Conservation (phyloP, 2,888 invertebrate genomes). For the Cosmia pyralina region DNA sequence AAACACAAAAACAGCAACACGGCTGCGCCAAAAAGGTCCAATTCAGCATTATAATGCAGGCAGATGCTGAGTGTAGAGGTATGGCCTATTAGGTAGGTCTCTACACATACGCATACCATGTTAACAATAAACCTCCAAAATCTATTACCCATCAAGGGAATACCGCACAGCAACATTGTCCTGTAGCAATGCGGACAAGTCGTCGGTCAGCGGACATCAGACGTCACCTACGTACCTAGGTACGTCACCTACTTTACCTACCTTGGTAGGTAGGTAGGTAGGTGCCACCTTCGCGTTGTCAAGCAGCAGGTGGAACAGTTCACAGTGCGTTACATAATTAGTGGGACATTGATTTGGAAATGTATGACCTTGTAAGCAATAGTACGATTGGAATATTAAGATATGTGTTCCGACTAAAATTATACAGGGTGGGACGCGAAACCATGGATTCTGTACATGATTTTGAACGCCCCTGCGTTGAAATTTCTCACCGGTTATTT, state of each 20-base stretch:
- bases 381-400: not conserved
- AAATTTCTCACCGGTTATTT: too few species aligned
- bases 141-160: slow-evolving; percentile 51
- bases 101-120: not conserved
- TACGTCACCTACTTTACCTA: slow-evolving; percentile 53
- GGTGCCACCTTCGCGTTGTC: slow-evolving; percentile 28
- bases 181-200: slow-evolving; percentile 65
- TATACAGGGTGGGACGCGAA: too few species aligned
- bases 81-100: slow-evolving; percentile 14
- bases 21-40: too few species aligned
- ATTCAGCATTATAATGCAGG: too few species aligned
- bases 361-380: slow-evolving; percentile 15
- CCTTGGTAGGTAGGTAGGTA: slow-evolving; percentile 38
- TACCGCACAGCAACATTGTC: slow-evolving; percentile 37
- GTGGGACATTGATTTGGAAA: slow-evolving; percentile 46
- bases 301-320: slow-evolving; percentile 47
- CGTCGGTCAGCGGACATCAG: slow-evolving; percentile 69
- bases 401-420: not conserved
- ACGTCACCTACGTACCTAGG: slow-evolving; percentile 61
- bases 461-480: too few species aligned
- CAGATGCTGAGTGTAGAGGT: too few species aligned
- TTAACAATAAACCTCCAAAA: slow-evolving; percentile 42
- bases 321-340: slow-evolving; percentile 54
- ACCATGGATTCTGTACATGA: too few species aligned
- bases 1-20: too few species aligned